Base-by-base conservation (phyloP, 2,113 vertebrate genomes). In the Dasyornis broadbenti region DNA sequence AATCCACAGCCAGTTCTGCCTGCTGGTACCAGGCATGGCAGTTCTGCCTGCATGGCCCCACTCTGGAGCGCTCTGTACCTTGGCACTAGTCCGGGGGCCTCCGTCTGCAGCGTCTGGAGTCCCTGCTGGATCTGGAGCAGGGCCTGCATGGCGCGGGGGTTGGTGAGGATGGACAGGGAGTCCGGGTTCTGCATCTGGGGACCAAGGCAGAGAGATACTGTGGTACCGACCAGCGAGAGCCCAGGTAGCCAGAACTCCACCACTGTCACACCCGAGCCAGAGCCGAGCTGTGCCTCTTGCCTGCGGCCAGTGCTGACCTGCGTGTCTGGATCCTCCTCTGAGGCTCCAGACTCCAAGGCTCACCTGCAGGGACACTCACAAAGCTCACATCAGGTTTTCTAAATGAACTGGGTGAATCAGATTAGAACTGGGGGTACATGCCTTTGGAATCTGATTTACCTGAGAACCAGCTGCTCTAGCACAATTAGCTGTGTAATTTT, bases 51-150 rank as follows among this genome's bases (percentile, higher is more conserved):
- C 79, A 76, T 1, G 33, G 82, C 24, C 76, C 71, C 54, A 1
- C 90, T 16, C 65, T 4, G 1, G 21, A 82, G 59, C 2, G 0
- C 56, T 73, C 7, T 0, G 0, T 97, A 99, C 99, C 99, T 99
- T 92, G 99, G 99, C 98, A 99, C 98, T 82, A 99, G 98, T 82
- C 99, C 99, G 2, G 99, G 99, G 56, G 99, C 99, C 98, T 99
- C 99, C 0, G 99, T 99, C 97, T 99, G 99, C 97, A 99, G 98
- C 8, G 98, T 99, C 98, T 99, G 99, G 50, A 99, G 98, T 7
- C 99, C 99, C 97, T 99, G 99, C 95, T 99, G 99, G 96, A 99
- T 99, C 98, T 99, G 99, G 89, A 99, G 99, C 70, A 99, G 98
- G 3, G 99, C 99, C 96, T 99, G 99, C 99, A 99, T 99, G 97